These are phyloP conservation scores for Neolamprologus brichardi DNA, from an alignment of 2,113 vertebrate genomes.

Conservation along the genomic window DNA sequence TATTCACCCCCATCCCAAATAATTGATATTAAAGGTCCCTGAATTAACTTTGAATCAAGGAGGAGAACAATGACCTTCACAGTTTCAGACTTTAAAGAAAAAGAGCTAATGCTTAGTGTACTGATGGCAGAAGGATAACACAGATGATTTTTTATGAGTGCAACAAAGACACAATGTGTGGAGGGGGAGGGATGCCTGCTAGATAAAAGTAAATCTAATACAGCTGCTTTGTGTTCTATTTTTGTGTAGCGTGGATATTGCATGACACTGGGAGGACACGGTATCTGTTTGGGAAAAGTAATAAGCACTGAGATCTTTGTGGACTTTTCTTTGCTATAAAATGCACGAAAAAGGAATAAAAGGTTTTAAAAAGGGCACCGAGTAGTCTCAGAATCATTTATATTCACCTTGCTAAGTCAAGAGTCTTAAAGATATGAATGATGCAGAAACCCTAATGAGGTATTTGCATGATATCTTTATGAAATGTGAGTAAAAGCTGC, in stretches of 20 bases:
- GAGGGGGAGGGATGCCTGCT: not conserved
- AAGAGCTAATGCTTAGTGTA: not conserved
- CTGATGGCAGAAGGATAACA: not conserved
- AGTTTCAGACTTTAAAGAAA: not conserved
- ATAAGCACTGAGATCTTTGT: not conserved
- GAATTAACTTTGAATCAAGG: not conserved
- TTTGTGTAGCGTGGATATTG: not conserved
- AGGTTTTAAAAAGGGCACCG: not conserved
- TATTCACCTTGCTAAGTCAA: not conserved
- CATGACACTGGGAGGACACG: not conserved
- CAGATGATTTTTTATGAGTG: not conserved
- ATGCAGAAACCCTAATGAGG: not conserved
- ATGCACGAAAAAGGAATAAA: not conserved
- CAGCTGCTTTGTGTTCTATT: not conserved
- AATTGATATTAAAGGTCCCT: conserved; percentile 36
- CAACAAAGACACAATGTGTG: not conserved
- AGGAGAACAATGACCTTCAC: not conserved
- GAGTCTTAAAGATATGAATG: not conserved
- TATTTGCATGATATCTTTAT: not conserved
- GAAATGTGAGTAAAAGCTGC: not conserved
- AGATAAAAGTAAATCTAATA: not conserved
- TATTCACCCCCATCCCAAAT: conserved; percentile 49
- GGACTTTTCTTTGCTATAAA: not conserved
- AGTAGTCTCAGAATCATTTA: not conserved
- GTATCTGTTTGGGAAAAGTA: not conserved